A percentile compares a stretch with the other conserved stretches of the same genome.
Evolutionary conservation across 2,888 invertebrate species (phyloP).

Genomic region (Onthophagus sagittarius): DNA sequence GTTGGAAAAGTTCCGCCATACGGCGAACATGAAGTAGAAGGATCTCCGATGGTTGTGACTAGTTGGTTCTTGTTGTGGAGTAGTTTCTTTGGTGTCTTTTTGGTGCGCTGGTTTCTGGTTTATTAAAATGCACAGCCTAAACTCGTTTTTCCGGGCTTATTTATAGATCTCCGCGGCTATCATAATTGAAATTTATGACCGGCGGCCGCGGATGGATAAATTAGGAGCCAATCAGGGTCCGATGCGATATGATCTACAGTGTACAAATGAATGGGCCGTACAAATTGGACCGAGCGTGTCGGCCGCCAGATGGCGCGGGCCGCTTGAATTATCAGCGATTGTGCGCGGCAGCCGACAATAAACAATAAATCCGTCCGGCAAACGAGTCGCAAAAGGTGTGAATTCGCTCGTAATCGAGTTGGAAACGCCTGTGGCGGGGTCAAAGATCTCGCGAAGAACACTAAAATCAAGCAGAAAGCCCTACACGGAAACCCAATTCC

Average conservation of each 20-base stretch:
- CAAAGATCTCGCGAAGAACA: background rate
- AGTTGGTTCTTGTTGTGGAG: background rate
- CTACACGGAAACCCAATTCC: background rate
- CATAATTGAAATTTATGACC: constrained; percentile 33
- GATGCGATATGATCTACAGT: constrained; percentile 28
- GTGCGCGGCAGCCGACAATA: background rate
- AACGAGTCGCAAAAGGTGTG: background rate
- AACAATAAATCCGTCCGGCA: background rate
- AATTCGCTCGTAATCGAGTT: background rate
- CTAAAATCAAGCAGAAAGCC: background rate
- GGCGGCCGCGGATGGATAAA: constrained; percentile 29
- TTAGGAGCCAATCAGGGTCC: constrained; percentile 36
- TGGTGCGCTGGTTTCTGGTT: background rate
- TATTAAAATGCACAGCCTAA: background rate
- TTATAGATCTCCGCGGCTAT: constrained; percentile 23
- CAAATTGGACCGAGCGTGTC: constrained; percentile 30
- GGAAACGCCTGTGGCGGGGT: background rate
- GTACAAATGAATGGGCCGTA: constrained; percentile 36
- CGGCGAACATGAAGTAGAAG: background rate
- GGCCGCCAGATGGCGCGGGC: background rate
- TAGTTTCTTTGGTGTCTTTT: background rate
- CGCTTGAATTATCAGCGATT: background rate
- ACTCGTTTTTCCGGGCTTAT: background rate
- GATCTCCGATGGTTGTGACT: background rate
- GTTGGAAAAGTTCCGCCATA: background rate